Conservation (phyloP, 1,140 invertebrate species). For the Temnothorax nylanderi region DNA sequence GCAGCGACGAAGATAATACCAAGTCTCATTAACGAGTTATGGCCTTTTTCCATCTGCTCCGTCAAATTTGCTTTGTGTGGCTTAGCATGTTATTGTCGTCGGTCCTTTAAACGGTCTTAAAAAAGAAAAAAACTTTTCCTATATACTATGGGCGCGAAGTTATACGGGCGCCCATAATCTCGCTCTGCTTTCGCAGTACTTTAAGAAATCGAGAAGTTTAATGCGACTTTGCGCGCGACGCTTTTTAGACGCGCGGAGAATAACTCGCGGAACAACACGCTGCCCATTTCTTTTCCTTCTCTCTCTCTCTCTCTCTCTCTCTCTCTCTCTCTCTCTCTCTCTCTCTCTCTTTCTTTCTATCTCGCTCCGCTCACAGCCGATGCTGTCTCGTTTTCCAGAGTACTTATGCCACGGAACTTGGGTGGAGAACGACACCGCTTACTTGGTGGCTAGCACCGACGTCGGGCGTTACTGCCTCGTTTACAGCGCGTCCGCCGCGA, state of each 20-base stretch:
- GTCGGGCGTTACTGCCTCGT: slow-evolving; percentile 82
- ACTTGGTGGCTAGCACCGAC: slow-evolving; percentile 87
- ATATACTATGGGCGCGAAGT: slow-evolving; percentile 10
- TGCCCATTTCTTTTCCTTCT: background rate
- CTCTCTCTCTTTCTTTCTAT: background rate
- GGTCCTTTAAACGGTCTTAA: slow-evolving; percentile 20
- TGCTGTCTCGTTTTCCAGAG: slow-evolving; percentile 82
- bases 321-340: too few species aligned
- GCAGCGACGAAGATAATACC: background rate
- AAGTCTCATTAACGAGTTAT: slow-evolving; percentile 45
- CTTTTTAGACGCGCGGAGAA: slow-evolving; percentile 2
- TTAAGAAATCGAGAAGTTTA: slow-evolving; percentile 43
- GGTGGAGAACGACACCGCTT: slow-evolving; percentile 89
- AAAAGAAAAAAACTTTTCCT: slow-evolving; percentile 9
- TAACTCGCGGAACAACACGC: slow-evolving; percentile 8
- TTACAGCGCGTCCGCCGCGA: slow-evolving; percentile 80
- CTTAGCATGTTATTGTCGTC: slow-evolving; percentile 42
- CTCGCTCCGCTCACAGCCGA: slow-evolving; percentile 37
- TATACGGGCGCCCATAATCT: slow-evolving; percentile 26
- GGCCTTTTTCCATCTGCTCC: slow-evolving; percentile 28
- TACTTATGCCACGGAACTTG: slow-evolving; percentile 90
- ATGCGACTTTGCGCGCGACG: slow-evolving; percentile 16
- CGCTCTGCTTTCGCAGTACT: background rate
- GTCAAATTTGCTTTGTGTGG: slow-evolving; percentile 20
- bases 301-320: background rate